Conservation (phyloP, 2,113 vertebrate genomes). For the Ammodytes dubius region DNA sequence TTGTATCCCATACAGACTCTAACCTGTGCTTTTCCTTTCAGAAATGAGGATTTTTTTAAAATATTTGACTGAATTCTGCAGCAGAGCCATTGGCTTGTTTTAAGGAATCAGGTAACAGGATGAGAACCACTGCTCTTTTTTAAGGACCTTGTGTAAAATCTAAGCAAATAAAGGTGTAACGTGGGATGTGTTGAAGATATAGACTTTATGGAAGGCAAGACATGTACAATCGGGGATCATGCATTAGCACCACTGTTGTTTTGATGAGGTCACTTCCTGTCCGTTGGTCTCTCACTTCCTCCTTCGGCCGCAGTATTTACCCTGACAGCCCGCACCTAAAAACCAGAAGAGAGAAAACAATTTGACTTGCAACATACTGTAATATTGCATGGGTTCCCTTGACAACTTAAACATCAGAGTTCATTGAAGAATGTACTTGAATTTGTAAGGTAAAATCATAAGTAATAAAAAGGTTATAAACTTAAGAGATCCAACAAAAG, state of each 20-base stretch:
- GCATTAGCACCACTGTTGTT: constrained; percentile 95
- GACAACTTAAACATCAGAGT: not conserved
- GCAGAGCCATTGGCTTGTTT: not conserved
- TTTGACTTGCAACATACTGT: not conserved
- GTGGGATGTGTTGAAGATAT: constrained; percentile 55
- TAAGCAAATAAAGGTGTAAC: constrained; percentile 31
- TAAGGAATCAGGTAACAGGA: not conserved
- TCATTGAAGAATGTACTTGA: not conserved
- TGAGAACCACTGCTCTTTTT: constrained; percentile 67
- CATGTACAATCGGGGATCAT: constrained; percentile 91
- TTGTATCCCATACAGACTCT: not conserved
- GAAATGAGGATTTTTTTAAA: not conserved
- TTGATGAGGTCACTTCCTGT: constrained; percentile 91
- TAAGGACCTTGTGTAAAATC: constrained; percentile 13
- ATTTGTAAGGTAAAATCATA: not conserved
- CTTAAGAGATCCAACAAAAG: not conserved
- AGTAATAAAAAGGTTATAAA: not conserved
- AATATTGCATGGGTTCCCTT: not conserved
- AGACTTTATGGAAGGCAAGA: constrained; percentile 66
- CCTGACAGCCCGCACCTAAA: constrained; percentile 88
- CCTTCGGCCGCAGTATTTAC: constrained; percentile 92
- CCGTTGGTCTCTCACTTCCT: constrained; percentile 89
- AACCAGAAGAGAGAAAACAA: constrained; percentile 14
- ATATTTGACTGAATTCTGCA: not conserved
- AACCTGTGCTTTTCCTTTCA: not conserved